Percentiles rank a stretch among this genome's conserved stretches.
phyloP scores from a whole-genome alignment of 2,888 invertebrate species.

The Carterocephalus palaemon region DNA sequence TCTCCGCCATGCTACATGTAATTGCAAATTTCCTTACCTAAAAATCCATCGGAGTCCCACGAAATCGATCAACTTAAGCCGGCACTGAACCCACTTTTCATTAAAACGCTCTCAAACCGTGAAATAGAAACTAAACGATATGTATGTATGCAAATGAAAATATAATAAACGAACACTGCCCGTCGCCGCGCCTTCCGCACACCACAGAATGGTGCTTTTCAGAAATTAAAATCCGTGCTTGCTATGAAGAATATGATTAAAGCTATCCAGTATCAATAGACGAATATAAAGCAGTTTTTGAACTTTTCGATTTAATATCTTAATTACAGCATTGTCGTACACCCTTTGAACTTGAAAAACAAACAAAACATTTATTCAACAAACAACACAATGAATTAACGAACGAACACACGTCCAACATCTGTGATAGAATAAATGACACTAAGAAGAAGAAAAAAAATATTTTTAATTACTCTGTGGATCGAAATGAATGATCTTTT shows the following conservation, averaged over 20 bases:
- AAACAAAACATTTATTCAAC: constrained; percentile 15
- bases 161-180: constrained; percentile 18
- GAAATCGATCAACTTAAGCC: constrained; percentile 28
- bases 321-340: constrained; percentile 11
- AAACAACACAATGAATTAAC: constrained; percentile 3
- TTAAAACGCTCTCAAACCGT: constrained; percentile 28
- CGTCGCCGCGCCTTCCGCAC: constrained; percentile 8
- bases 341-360: neutral
- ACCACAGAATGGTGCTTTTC: constrained; percentile 40
- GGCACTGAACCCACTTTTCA: constrained; percentile 23
- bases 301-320: neutral
- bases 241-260: constrained; percentile 28
- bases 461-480: too few relatives aligned
- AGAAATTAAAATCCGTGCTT: constrained; percentile 42
- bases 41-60: constrained; percentile 53
- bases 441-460: too few relatives aligned
- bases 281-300: neutral
- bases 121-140: constrained; percentile 33
- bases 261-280: too few relatives aligned
- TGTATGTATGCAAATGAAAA: constrained; percentile 4
- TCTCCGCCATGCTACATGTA: constrained; percentile 36
- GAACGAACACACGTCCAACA: constrained; percentile 14
- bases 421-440: constrained; percentile 4
- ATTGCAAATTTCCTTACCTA: constrained; percentile 49
- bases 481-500: too few relatives aligned